Conservation (phyloP, 2,888 invertebrate species). For the Suillia variegata region DNA sequence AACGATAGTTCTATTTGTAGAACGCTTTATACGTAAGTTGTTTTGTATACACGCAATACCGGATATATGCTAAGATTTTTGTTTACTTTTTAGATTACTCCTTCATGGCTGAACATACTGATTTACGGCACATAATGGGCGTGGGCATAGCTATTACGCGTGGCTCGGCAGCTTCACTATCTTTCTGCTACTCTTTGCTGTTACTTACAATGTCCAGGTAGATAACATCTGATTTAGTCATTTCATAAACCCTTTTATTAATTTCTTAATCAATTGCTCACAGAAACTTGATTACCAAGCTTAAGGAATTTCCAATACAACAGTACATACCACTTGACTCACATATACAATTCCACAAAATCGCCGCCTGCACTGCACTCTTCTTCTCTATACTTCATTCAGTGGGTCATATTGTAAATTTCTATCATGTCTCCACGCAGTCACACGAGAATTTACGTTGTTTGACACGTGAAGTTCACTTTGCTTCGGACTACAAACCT, state of each 20-base stretch:
- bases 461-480: constrained; percentile 90
- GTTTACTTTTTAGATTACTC: constrained; percentile 75
- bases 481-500: constrained; percentile 91
- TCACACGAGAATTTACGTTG: constrained; percentile 90
- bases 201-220: constrained; percentile 85
- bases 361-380: constrained; percentile 91
- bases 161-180: constrained; percentile 91
- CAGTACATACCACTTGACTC: constrained; percentile 94
- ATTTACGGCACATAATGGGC: constrained; percentile 95
- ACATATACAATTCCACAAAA: constrained; percentile 96
- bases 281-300: constrained; percentile 85
- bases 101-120: constrained; percentile 95
- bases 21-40: constrained; percentile 85
- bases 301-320: constrained; percentile 92
- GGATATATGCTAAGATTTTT: no score
- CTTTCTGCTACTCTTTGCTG: constrained; percentile 91
- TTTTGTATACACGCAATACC: no score
- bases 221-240: not conserved
- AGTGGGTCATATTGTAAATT: constrained; percentile 94
- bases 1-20: constrained; percentile 90
- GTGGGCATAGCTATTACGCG: constrained; percentile 94
- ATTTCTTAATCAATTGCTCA: not conserved
- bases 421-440: constrained; percentile 96
- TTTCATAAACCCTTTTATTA: not conserved
- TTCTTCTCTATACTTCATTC: constrained; percentile 93